Conservation (phyloP, 2,797 vertebrate genomes). For the Parotocinclus haroldoi region DNA sequence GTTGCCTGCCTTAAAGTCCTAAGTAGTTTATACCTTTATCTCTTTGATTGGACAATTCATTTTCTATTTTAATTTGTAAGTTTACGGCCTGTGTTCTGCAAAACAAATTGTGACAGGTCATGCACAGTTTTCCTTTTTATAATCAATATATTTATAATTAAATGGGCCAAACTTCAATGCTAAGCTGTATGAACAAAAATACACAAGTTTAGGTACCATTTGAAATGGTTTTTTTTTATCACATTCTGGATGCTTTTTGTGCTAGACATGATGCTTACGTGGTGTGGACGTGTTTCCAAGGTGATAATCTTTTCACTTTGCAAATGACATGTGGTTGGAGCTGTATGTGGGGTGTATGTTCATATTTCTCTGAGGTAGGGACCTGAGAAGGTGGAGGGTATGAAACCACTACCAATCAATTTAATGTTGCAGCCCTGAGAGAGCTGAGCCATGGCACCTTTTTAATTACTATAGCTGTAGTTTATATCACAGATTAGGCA, state of each 20-base stretch:
- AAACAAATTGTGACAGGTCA: no score
- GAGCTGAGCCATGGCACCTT: slow-evolving; percentile 50
- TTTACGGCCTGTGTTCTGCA: not conserved
- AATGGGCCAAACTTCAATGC: slow-evolving; percentile 2
- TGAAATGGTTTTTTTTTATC: slow-evolving; percentile 46
- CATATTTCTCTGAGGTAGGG: slow-evolving; percentile 45
- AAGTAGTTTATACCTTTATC: not conserved
- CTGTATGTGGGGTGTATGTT: slow-evolving; percentile 20
- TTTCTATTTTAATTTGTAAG: not conserved
- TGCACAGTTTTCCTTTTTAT: no score
- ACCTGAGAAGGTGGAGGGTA: slow-evolving; percentile 56
- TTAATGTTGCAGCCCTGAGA: slow-evolving; percentile 42
- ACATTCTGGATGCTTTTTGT: slow-evolving; percentile 55
- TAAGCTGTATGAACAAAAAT: slow-evolving; percentile 45
- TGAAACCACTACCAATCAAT: slow-evolving; percentile 51
- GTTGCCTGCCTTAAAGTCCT: no score
- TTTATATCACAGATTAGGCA: slow-evolving; percentile 48
- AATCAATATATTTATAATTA: slow-evolving; percentile 5
- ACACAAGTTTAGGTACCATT: slow-evolving; percentile 62
- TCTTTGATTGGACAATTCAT: not conserved
- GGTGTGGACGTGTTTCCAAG: slow-evolving; percentile 70
- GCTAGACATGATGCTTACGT: slow-evolving; percentile 58
- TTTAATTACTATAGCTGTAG: slow-evolving; percentile 52
- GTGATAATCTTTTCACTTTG: slow-evolving; percentile 73
- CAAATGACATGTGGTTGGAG: slow-evolving; percentile 59